Evolutionary conservation across 1,140 invertebrate species (phyloP), one percentile per base, ranked within the genome.

Genomic region (Magallana angulata): DNA sequence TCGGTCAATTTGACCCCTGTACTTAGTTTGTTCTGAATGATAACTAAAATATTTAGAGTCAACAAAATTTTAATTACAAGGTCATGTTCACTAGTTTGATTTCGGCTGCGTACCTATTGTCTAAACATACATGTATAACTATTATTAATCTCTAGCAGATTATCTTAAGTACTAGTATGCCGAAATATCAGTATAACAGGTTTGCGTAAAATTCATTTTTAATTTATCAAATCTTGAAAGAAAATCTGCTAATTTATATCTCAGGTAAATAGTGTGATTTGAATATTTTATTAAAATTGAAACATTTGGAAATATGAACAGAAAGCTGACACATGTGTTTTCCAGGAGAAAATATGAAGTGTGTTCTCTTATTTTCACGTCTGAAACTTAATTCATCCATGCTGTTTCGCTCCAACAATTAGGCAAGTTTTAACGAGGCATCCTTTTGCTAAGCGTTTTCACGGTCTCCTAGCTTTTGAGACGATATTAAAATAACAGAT

Each of bases 351-450:
- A 76, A 76, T 24, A 76, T 48, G 36, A 76, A 76, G 36, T 30
- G 24, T 24, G 18, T 76, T 24, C 36, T 76, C 24, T 76, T 30
- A 48, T 24, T 76, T 76, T 76, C 68, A 76, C 24, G 7, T 30
- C 68, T 76, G 68, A 76, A 76, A 76, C 24, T 76, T 76, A 76
- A 76, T 76, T 76, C 68, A 76, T 76, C 68, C 68, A 36, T 76
- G 68, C 6, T 36, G 68, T 76, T 76, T 76, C 68, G 68, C 68
- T 76, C 68, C 30, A 30, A 76, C 68, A 76, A 76, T 76, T 24
- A 30, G 68, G 24, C 68, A 76, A 76, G 68, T 76, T 76, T 24
- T 76, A 76, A 76, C 68, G 68, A 76, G 24, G 68, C 68, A 76
- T 76, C 68, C 68, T 30, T 76, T 30, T 9, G 68, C 68, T 30